A percentile compares a stretch with the other conserved stretches of the same genome.
Evolutionary conservation across 2,113 vertebrate genomes (phyloP).

Genomic region (Urocitellus parryii): DNA sequence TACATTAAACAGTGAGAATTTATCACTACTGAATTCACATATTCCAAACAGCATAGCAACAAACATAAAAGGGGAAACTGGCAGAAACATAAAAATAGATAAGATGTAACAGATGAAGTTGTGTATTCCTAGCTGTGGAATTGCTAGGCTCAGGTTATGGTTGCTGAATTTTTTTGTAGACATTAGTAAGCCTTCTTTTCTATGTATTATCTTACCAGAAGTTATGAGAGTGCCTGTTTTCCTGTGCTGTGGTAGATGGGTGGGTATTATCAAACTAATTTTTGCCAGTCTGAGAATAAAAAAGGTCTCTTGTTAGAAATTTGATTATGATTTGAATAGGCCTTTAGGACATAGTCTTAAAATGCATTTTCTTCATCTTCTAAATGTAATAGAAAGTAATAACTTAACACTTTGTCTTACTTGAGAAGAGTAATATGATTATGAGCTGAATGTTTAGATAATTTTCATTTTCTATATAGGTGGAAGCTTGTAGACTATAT

Average conservation of each 20-base stretch:
- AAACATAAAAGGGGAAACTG: not conserved
- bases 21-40: not conserved
- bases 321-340: not conserved
- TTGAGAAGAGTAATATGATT: constrained; percentile 30
- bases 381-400: constrained; percentile 10
- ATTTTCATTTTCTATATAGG: constrained; percentile 85
- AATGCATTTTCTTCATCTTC: not conserved
- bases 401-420: constrained; percentile 38
- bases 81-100: not conserved
- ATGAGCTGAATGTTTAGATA: constrained; percentile 49
- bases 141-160: not conserved
- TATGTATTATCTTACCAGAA: not conserved
- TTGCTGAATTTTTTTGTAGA: not conserved
- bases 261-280: not conserved
- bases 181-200: not conserved
- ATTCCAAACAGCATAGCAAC: not conserved
- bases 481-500: constrained; percentile 96
- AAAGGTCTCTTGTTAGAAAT: not conserved
- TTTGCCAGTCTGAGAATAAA: constrained; percentile 40
- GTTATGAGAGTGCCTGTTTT: not conserved
- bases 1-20: not conserved
- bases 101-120: not conserved
- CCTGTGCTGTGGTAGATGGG: not conserved
- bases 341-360: not conserved
- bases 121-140: not conserved